phyloP scores from a whole-genome alignment of 1,140 invertebrate species.

The Drosophila sturtevanti region DNA sequence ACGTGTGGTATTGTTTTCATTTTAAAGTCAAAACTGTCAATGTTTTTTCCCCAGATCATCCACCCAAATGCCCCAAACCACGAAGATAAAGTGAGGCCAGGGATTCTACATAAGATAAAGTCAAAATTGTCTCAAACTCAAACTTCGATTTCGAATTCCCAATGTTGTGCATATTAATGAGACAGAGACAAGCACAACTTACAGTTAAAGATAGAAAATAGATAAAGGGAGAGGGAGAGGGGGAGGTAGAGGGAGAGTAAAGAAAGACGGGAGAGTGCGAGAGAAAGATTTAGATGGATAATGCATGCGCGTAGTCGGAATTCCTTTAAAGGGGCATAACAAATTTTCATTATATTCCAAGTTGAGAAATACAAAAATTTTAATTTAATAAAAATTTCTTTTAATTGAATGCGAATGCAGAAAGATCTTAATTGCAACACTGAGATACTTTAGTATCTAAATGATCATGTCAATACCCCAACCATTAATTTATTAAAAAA shows the following conservation, averaged over 20 bases:
- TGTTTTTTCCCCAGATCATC: conserved; percentile 38
- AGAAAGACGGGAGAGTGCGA: background rate
- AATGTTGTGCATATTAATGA: conserved; percentile 73
- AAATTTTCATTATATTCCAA: too few relatives aligned
- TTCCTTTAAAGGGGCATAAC: background rate
- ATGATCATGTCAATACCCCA: too few relatives aligned
- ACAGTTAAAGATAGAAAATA: background rate
- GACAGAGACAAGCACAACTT: conserved; percentile 11
- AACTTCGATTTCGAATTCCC: conserved; percentile 57
- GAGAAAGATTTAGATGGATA: background rate
- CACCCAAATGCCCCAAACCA: background rate
- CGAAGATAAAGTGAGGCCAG: background rate
- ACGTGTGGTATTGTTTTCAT: conserved; percentile 60
- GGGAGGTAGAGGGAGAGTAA: background rate
- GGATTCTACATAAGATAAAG: conserved; percentile 62
- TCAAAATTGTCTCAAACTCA: conserved; percentile 76
- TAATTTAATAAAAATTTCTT: too few relatives aligned
- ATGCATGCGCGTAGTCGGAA: background rate
- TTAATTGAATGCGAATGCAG: too few relatives aligned
- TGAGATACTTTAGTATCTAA: too few relatives aligned
- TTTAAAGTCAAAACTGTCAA: conserved; percentile 66
- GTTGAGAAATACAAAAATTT: too few relatives aligned
- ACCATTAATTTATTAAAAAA: too few relatives aligned
- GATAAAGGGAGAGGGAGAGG: conserved; percentile 50
- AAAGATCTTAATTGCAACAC: too few relatives aligned